Evolutionary conservation across 2,797 vertebrate genomes (phyloP), one percentile per base, ranked within the genome.

Genomic region (Aeoliscus strigatus): DNA sequence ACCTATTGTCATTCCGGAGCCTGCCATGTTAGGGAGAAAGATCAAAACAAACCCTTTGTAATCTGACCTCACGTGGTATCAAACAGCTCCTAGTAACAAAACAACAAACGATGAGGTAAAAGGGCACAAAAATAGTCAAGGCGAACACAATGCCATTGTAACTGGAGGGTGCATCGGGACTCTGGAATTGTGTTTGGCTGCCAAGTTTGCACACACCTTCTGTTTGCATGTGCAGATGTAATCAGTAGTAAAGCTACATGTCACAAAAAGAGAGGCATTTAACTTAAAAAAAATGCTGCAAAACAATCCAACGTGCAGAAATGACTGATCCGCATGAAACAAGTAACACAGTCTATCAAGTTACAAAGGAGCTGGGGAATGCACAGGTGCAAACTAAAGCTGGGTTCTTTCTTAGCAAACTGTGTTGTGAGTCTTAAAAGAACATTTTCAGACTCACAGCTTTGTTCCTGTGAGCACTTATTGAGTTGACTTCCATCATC

Each of bases 41-140:
- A 79, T 76, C 64, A 81, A 83, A 86, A 87, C 79, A 84, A 70
- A 57, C 36, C 44, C 69, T 85, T 88, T 87, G 77, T 70, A 83
- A 85, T 68, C 40, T 52, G 80, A 85, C 81, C 54, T 46, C 46
- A 39, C 64, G 58, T 70, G 71, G 73, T 68, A 77, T 83, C 72
- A 83, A 84, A 80, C 73, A 81, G 66, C 51, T 42, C 53, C 45
- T 39, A 61, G 66, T 60, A 81, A 77, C 66, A 77, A 69, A 75
- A 81, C 61, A 77, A 67, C 71, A 76, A 71, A 55, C 39, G 2
- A 16, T 26, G 52, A 76, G 59, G 58, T 58, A 60, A 71, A 77
- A 62, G 43, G 59, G 47, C 47, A 66, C 55, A 62, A 39, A 79
- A 71, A 70, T 61, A 68, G 58, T 49, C 2, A 2, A 23, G 45